phyloP scores from a whole-genome alignment of 2,888 invertebrate genomes.

The Galeopsomyia nigrocyanea region DNA sequence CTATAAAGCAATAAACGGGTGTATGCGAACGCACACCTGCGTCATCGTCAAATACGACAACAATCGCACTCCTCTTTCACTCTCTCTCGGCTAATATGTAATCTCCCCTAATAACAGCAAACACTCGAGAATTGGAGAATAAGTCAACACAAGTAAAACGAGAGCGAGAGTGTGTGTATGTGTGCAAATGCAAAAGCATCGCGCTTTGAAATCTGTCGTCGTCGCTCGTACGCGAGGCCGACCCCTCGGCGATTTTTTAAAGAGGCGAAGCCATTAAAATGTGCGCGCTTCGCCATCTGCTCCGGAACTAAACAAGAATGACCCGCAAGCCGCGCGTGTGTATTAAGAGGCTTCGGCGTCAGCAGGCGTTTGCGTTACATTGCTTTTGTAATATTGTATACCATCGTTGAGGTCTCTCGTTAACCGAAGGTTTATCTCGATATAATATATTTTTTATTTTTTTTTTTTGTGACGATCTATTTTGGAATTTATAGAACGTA shows the following conservation, averaged over 20 bases:
- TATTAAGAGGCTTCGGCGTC: constrained; percentile 52
- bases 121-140: not conserved
- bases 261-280: constrained; percentile 55
- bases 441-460: constrained; percentile 6
- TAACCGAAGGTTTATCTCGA: constrained; percentile 13
- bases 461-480: too few species aligned
- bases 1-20: too few species aligned
- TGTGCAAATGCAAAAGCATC: not conserved
- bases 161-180: not conserved
- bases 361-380: constrained; percentile 18
- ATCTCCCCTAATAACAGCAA: not conserved
- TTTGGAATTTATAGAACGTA: too few species aligned
- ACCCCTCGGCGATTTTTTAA: constrained; percentile 44
- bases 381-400: constrained; percentile 10
- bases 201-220: too few species aligned
- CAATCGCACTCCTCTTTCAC: too few species aligned
- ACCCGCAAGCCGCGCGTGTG: constrained; percentile 32
- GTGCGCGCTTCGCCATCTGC: constrained; percentile 58
- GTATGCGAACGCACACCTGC: too few species aligned
- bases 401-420: not conserved
- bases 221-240: too few species aligned
- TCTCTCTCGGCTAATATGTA: not conserved
- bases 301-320: constrained; percentile 59
- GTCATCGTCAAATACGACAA: too few species aligned
- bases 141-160: not conserved